Percentiles rank a stretch among this genome's conserved stretches.
Conservation (phyloP, 2,888 invertebrate genomes). For the Campoletis raptor region DNA sequence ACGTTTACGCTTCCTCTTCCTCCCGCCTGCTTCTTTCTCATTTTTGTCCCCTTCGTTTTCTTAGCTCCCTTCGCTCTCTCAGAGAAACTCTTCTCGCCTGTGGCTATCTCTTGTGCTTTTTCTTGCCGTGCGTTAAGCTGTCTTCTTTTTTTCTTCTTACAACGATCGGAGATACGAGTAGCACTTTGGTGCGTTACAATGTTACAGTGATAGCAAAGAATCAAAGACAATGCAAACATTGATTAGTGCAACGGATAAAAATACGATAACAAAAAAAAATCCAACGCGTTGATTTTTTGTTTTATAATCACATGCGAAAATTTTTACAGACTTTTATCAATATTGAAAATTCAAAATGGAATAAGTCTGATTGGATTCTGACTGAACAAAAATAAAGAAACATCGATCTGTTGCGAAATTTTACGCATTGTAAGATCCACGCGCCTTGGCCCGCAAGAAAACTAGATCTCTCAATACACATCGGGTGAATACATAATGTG, state of each 20-base stretch:
- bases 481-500: constrained; percentile 84
- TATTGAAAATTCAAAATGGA: neutral
- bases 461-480: constrained; percentile 80
- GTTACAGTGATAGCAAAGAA: neutral
- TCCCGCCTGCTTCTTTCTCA: constrained; percentile 14
- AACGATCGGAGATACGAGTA: constrained; percentile 3
- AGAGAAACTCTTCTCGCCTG: constrained; percentile 18
- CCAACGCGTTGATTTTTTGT: neutral
- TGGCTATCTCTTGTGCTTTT: constrained; percentile 59
- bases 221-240: constrained; percentile 12
- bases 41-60: constrained; percentile 36
- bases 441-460: constrained; percentile 72
- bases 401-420: constrained; percentile 45
- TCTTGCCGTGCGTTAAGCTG: constrained; percentile 15
- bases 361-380: neutral
- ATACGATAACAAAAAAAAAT: neutral
- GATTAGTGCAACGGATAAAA: neutral
- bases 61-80: constrained; percentile 32
- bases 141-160: constrained; percentile 23
- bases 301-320: neutral
- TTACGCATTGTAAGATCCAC: constrained; percentile 35
- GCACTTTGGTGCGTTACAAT: constrained; percentile 22
- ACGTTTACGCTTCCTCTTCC: constrained; percentile 19
- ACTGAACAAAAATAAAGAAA: constrained; percentile 11
- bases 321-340: neutral